phyloP scores from a whole-genome alignment of 2,888 invertebrate species.

The Gandaritis pyraliata region DNA sequence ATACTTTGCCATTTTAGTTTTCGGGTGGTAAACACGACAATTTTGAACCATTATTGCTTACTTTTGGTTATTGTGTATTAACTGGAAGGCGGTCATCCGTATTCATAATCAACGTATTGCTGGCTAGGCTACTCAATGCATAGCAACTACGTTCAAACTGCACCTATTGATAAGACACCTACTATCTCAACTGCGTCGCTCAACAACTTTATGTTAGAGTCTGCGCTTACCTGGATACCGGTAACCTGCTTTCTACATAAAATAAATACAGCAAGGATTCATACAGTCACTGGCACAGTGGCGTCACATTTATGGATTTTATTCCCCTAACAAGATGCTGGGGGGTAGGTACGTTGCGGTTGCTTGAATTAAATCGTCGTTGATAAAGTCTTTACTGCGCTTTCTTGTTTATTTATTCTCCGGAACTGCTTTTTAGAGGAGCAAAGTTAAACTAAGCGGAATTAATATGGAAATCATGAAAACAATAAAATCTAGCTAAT shows the following conservation, averaged over 20 bases:
- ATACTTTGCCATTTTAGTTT: too few relatives aligned
- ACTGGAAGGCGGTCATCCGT: too few relatives aligned
- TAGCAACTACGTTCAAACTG: too few relatives aligned
- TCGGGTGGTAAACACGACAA: too few relatives aligned
- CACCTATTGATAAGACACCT: too few relatives aligned
- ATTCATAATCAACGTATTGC: too few relatives aligned
- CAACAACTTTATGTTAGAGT: too few relatives aligned
- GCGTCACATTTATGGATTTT: constrained; percentile 82
- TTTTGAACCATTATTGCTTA: too few relatives aligned
- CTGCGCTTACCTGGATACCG: not conserved
- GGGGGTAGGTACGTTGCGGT: constrained; percentile 66
- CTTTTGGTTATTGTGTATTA: too few relatives aligned
- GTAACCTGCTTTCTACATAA: constrained; percentile 14
- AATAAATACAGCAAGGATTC: constrained; percentile 7
- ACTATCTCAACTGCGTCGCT: too few relatives aligned
- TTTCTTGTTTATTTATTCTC: constrained; percentile 58
- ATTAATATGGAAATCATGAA: constrained; percentile 17
- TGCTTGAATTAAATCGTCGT: constrained; percentile 80
- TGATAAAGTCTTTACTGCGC: constrained; percentile 73
- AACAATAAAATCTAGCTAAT: not conserved
- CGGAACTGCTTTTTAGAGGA: constrained; percentile 12
- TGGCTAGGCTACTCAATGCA: too few relatives aligned
- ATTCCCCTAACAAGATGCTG: constrained; percentile 80
- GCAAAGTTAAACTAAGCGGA: constrained; percentile 31
- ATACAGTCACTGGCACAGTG: constrained; percentile 37